Percentiles rank a stretch among this genome's conserved stretches.
Conservation (phyloP, 2,113 vertebrate genomes). For the Anolis carolinensis region DNA sequence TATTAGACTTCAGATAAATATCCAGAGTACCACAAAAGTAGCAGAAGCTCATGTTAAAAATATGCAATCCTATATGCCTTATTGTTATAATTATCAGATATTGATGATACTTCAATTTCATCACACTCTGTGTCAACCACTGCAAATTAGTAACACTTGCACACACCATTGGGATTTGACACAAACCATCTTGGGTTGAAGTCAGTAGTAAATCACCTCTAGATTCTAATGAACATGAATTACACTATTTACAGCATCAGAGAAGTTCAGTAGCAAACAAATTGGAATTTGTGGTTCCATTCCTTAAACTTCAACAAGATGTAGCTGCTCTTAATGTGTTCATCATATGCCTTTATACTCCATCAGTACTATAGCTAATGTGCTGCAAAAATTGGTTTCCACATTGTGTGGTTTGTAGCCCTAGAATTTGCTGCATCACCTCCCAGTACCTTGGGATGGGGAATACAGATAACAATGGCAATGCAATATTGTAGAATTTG, state of each 20-base stretch:
- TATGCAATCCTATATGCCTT: background rate
- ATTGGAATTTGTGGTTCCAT: background rate
- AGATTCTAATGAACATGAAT: background rate
- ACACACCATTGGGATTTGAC: background rate
- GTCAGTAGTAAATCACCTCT: background rate
- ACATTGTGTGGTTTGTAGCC: background rate
- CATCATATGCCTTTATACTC: background rate
- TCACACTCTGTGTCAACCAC: background rate
- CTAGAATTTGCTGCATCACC: background rate
- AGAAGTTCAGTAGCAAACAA: background rate
- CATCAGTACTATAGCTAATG: background rate
- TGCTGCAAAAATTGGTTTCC: background rate
- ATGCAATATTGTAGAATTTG: background rate
- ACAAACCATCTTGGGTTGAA: background rate
- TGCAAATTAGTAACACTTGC: background rate
- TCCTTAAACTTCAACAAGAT: background rate
- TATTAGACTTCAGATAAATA: conserved; percentile 1
- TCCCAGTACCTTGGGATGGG: background rate
- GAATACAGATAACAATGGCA: background rate
- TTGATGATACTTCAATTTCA: background rate
- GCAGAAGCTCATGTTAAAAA: background rate
- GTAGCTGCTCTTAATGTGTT: background rate
- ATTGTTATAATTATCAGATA: background rate
- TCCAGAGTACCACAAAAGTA: background rate
- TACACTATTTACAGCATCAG: background rate